Base-by-base conservation (phyloP, 2,113 vertebrate genomes). In the Bubo scandiacus region DNA sequence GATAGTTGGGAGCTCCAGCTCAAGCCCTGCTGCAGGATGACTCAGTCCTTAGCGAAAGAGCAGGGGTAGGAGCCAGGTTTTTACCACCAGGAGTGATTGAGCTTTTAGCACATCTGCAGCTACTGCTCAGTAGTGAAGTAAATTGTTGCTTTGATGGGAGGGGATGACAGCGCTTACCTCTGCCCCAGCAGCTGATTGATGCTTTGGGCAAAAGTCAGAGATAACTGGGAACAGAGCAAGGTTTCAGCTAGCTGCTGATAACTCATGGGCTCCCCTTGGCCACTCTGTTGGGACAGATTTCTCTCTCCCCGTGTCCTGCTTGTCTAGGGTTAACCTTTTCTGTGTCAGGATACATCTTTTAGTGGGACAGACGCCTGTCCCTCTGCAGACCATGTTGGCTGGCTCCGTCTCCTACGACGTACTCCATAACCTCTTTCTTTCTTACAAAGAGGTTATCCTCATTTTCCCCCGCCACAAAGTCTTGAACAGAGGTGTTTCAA, bases 371-470 rank as follows among this genome's bases (percentile, higher is more conserved):
- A 34, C 0, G 0, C 59, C 65, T 74, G 55, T 85, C 80, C 55
- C 67, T 81, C 59, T 82, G 93, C 93, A 88, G 72, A 75, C 67
- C 2, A 0, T 43, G 42, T 8, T 13, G 51, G 25, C 91, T 91
- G 71, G 26, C 87, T 92, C 62, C 0, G 1, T 89, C 82, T 78
- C 78, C 66, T 81, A 15, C 3, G 0, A 40, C 0, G 2, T 75
- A 55, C 81, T 88, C 94, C 34, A 27, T 86, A 94, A 92, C 91
- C 92, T 94, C 89, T 92, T 94, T 84, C 59, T 83, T 51, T 91
- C 66, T 87, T 75, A 51, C 77, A 92, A 94, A 75, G 91, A 95
- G 83, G 77, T 94, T 95, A 80, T 92, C 95, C 93, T 97, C 67
- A 5, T 88, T 96, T 97, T 49, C 59, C 86, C 85, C 49, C 0